Base-by-base conservation (phyloP, 2,797 vertebrate genomes). In the Girardinus metallicus region DNA sequence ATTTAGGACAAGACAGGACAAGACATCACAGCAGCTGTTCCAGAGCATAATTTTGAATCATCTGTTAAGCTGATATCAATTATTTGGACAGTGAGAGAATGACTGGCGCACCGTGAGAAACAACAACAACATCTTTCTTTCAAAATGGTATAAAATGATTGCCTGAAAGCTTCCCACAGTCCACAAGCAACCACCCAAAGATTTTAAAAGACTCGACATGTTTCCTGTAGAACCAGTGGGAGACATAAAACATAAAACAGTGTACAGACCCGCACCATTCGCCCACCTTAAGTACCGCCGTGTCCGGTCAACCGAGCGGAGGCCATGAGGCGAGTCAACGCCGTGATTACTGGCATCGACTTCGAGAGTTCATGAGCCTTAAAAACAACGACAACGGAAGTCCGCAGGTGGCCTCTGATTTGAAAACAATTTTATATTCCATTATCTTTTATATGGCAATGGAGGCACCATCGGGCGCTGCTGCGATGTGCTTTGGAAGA, bases 351-450 rank as follows among this genome's bases (percentile, higher is more conserved):
- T 46, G 66, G 71, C 60, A 31, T 66, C 86, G 66, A 91, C 95
- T 94, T 90, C 79, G 84, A 80, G 86, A 88, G 93, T 92, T 93
- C 87, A 94, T 93, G 89, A 91, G 88, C 88, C 85, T 91, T 93
- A n/a, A 91, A 92, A 93, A 94, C 91, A 94, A 94, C 76, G 76
- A 87, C 57, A 23, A 78, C 76, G 77, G 78, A 78, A 86, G 86
- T 76, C 84, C 44, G 76, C 77, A 74, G 1, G 5, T 51, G 31
- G 84, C 83, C 21, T 23, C 72, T 72, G 87, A 91, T 84, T 93
- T 92, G 88, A 93, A 94, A 92, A 94, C 88, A 72, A 88, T 90
- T 92, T 93, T 82, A 92, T 89, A 93, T 91, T 93, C 88, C 86
- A 95, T 95, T 93, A 93, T 88, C 81, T 90, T 92, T 93, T 90